phyloP scores from a whole-genome alignment of 2,888 invertebrate species.

The Xylophagus ater region DNA sequence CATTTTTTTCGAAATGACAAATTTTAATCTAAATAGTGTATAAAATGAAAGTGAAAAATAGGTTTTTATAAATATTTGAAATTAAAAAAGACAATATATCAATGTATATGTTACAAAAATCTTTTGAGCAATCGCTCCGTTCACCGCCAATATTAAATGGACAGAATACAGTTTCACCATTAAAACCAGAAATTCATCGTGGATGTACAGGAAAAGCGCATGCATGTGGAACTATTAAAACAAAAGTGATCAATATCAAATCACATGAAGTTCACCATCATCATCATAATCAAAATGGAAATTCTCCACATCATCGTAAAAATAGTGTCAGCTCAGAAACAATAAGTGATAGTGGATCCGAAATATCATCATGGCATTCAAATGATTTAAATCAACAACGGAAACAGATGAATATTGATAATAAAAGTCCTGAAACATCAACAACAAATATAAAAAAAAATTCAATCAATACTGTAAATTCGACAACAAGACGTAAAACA shows the following conservation, averaged over 20 bases:
- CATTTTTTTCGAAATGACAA: no score
- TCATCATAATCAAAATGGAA: slow-evolving; percentile 10
- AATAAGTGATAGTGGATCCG: slow-evolving; percentile 38
- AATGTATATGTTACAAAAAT: slow-evolving; percentile 34
- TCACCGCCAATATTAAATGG: slow-evolving; percentile 26
- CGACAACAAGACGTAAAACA: slow-evolving; percentile 13
- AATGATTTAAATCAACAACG: slow-evolving; percentile 18
- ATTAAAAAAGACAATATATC: slow-evolving; percentile 16
- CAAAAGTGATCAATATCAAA: slow-evolving; percentile 21
- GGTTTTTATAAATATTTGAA: no score
- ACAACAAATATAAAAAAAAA: slow-evolving; percentile 2
- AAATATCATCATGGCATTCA: slow-evolving; percentile 30
- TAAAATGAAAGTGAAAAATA: no score
- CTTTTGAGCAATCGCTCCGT: slow-evolving; percentile 37
- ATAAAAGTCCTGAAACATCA: slow-evolving; percentile 1
- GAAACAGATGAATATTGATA: slow-evolving; percentile 1
- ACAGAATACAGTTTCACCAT: slow-evolving; percentile 15
- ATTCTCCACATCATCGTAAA: slow-evolving; percentile 19
- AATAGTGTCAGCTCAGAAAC: slow-evolving; percentile 38
- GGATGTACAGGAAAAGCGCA: slow-evolving; percentile 68
- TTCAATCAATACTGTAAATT: no score
- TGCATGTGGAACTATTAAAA: slow-evolving; percentile 49
- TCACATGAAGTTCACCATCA: slow-evolving; percentile 18
- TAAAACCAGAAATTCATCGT: slow-evolving; percentile 45
- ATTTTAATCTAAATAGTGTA: no score